Percentiles rank a stretch among this genome's conserved stretches.
Evolutionary conservation across 2,888 invertebrate genomes (phyloP).

Genomic region (Ametastegia equiseti): DNA sequence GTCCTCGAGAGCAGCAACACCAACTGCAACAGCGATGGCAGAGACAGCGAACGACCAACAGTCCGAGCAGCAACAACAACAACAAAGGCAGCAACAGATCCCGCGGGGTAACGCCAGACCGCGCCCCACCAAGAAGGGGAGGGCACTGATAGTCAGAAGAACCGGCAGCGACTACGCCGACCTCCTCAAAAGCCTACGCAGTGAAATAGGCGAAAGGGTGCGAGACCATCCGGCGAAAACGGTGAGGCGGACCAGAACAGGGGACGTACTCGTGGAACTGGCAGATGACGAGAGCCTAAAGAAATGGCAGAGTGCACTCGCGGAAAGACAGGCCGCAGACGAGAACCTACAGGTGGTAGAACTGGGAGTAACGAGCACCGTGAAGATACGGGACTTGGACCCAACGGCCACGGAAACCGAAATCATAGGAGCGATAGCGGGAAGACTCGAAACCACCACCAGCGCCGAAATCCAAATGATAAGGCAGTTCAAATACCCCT

Average conservation of each 20-base stretch:
- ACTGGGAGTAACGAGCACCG: not conserved
- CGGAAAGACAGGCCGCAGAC: not conserved
- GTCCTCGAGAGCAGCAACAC: not conserved
- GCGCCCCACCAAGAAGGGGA: too few relatives aligned
- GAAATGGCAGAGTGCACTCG: conserved; percentile 15
- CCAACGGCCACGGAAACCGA: not conserved
- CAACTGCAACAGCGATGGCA: not conserved
- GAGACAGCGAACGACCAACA: not conserved
- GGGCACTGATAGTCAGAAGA: too few relatives aligned
- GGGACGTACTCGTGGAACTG: not conserved
- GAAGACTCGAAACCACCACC: too few relatives aligned
- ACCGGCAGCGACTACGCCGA: too few relatives aligned
- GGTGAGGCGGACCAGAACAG: not conserved
- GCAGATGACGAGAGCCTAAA: not conserved
- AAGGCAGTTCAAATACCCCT: not conserved
- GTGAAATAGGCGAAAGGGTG: too few relatives aligned
- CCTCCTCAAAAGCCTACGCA: too few relatives aligned
- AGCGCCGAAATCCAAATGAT: not conserved
- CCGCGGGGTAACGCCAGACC: too few relatives aligned
- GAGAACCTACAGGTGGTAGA: too few relatives aligned
- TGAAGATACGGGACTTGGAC: not conserved
- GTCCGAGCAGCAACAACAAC: not conserved
- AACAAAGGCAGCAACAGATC: too few relatives aligned
- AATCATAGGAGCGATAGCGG: not conserved
- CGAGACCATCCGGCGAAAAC: not conserved